phyloP scores from a whole-genome alignment of 2,888 invertebrate genomes.

The Colostygia pectinataria region DNA sequence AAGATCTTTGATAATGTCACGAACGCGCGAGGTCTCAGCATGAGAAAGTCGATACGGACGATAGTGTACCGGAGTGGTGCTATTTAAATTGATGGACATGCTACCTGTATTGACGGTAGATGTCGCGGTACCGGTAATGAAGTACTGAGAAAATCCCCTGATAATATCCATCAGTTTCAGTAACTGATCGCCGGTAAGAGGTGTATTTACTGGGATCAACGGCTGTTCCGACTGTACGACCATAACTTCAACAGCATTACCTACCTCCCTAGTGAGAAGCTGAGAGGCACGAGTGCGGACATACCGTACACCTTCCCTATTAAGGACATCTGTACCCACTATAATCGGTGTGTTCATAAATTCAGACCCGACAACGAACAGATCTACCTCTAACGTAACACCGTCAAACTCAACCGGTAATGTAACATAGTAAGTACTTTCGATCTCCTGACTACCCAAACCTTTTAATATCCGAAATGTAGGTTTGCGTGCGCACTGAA shows the following conservation, averaged over 20 bases:
- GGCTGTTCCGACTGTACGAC: neutral
- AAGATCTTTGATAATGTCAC: conserved; percentile 31
- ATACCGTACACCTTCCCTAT: too few relatives aligned
- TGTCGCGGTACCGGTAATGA: conserved; percentile 11
- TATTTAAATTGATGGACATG: conserved; percentile 8
- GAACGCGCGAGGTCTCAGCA: conserved; percentile 33
- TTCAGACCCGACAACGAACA: conserved; percentile 21
- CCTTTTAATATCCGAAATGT: too few relatives aligned
- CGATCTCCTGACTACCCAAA: too few relatives aligned
- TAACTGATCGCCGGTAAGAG: conserved; percentile 1
- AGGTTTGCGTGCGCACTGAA: too few relatives aligned
- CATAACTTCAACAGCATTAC: too few relatives aligned
- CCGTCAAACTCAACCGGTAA: conserved; percentile 35
- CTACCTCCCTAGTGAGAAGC: too few relatives aligned
- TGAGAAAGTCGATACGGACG: conserved; percentile 35
- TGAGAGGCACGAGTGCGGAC: neutral
- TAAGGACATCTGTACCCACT: conserved; percentile 30
- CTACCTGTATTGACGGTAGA: conserved; percentile 14
- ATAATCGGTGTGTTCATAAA: conserved; percentile 32
- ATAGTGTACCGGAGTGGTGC: conserved; percentile 17
- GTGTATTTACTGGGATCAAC: neutral
- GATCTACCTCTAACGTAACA: conserved; percentile 33
- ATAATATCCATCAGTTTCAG: neutral
- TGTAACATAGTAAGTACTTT: too few relatives aligned
- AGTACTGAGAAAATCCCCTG: neutral